A percentile compares a stretch with the other conserved stretches of the same genome.
Evolutionary conservation across 2,797 vertebrate species (phyloP).

Genomic region (Leptatherina wallacei): DNA sequence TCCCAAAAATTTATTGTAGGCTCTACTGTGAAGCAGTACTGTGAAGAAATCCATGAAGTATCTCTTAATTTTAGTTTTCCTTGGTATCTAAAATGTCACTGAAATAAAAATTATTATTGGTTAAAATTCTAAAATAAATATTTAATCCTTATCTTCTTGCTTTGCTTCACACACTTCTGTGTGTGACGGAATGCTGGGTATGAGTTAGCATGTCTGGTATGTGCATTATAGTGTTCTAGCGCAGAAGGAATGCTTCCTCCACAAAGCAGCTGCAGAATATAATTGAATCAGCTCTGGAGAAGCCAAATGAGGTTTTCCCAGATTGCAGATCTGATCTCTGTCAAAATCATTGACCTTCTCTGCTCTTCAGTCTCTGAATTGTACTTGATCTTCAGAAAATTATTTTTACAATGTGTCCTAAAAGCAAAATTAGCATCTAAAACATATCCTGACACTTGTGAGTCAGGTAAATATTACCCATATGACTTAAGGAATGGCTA

Average conservation of each 20-base stretch:
- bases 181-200: conserved; percentile 6
- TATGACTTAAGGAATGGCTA: conserved; percentile 33
- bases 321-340: conserved; percentile 31
- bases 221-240: conserved; percentile 6
- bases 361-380: background rate
- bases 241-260: conserved; percentile 12
- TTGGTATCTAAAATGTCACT: background rate
- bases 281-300: background rate
- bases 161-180: background rate
- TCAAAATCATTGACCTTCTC: conserved; percentile 18
- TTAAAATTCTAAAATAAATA: background rate
- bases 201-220: conserved; percentile 41
- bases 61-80: background rate
- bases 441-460: conserved; percentile 28
- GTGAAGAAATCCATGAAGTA: background rate
- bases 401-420: background rate
- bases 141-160: background rate
- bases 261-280: conserved; percentile 1
- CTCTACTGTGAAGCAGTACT: background rate
- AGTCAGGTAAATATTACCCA: conserved; percentile 65
- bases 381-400: conserved; percentile 10
- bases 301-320: conserved; percentile 10
- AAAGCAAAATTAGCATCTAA: conserved; percentile 66
- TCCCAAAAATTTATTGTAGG: background rate
- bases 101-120: background rate